Conservation (phyloP, 2,888 invertebrate genomes). For the Sinopyrophorus schimmeli region DNA sequence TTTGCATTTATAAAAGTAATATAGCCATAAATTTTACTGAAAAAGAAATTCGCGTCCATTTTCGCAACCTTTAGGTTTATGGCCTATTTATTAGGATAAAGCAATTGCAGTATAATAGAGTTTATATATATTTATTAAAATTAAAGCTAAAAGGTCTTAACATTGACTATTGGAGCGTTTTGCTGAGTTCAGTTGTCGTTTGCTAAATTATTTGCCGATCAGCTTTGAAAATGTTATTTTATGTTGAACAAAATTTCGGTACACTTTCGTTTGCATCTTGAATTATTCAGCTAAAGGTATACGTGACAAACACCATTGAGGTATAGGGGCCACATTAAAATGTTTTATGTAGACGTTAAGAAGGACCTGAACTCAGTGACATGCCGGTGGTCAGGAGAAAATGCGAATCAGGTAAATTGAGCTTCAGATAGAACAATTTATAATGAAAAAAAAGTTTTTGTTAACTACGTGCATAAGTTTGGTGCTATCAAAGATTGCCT, state of each 20-base stretch:
- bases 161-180: slow-evolving; percentile 24
- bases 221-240: no score
- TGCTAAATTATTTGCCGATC: no score
- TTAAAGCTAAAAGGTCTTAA: slow-evolving; percentile 20
- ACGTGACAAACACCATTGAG: slow-evolving; percentile 24
- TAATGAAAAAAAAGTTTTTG: slow-evolving; percentile 44
- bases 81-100: slow-evolving; percentile 30
- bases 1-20: slow-evolving; percentile 15
- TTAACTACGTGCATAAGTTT: slow-evolving; percentile 56
- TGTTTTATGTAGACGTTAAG: slow-evolving; percentile 7
- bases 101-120: slow-evolving; percentile 25
- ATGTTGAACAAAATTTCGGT: no score
- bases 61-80: slow-evolving; percentile 31
- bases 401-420: slow-evolving; percentile 38
- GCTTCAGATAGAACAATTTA: slow-evolving; percentile 49
- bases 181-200: slow-evolving; percentile 24
- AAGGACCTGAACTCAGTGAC: slow-evolving; percentile 34
- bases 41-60: slow-evolving; percentile 29
- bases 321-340: slow-evolving; percentile 38
- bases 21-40: slow-evolving; percentile 17
- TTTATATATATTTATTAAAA: slow-evolving; percentile 26
- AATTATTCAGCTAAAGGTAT: slow-evolving; percentile 21
- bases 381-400: slow-evolving; percentile 35
- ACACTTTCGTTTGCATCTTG: no score
- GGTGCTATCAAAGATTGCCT: slow-evolving; percentile 56